These are phyloP conservation scores for Lepisosteus osseus DNA, from an alignment of 2,113 vertebrate species.

Conservation along the genomic window DNA sequence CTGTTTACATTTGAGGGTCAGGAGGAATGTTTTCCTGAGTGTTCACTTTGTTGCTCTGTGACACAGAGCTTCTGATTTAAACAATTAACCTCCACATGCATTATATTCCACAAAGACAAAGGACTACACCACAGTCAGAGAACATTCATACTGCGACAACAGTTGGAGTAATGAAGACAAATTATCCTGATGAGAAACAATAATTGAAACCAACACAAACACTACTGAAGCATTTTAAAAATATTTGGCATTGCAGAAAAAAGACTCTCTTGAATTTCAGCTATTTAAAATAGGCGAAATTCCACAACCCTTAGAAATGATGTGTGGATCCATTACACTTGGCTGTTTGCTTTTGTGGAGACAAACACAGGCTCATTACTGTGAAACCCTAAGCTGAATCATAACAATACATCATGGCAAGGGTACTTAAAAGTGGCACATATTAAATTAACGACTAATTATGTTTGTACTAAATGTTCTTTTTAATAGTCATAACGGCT, in stretches of 20 bases:
- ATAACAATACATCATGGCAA: slow-evolving; percentile 29
- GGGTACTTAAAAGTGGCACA: slow-evolving; percentile 25
- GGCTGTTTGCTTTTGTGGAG: slow-evolving; percentile 22
- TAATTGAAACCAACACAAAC: slow-evolving; percentile 22
- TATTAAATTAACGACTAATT: slow-evolving; percentile 30
- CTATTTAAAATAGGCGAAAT: slow-evolving; percentile 16
- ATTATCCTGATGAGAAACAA: slow-evolving; percentile 25
- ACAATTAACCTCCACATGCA: no score
- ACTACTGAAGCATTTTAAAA: slow-evolving; percentile 28
- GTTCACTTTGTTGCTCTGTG: no score
- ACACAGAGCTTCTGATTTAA: no score
- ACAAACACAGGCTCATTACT: slow-evolving; percentile 16
- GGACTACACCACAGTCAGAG: no score
- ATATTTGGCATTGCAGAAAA: slow-evolving; percentile 26
- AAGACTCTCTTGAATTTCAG: slow-evolving; percentile 30
- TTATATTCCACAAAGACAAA: no score
- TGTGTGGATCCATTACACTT: slow-evolving; percentile 23
- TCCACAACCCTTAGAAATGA: slow-evolving; percentile 23
- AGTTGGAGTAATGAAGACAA: neutral
- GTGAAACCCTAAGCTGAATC: slow-evolving; percentile 32
- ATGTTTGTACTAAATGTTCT: slow-evolving; percentile 29
- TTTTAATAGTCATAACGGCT: slow-evolving; percentile 22
- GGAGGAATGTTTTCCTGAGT: no score
- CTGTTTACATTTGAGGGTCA: no score
- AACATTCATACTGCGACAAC: no score